phyloP scores from a whole-genome alignment of 2,797 vertebrate genomes.

The Peromyscus nudipes region DNA sequence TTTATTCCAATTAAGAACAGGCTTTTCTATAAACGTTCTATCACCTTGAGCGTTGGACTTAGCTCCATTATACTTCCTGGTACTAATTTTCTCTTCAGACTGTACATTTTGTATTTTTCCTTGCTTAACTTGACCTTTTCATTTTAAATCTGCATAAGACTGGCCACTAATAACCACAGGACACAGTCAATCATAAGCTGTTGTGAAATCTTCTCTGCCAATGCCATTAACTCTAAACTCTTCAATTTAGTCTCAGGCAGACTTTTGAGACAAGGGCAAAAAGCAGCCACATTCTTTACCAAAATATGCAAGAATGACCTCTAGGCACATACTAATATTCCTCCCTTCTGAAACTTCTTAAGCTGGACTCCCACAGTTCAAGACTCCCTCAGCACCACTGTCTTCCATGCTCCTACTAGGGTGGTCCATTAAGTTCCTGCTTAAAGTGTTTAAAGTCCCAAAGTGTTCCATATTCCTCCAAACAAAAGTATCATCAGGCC shows the following conservation, averaged over 20 bases:
- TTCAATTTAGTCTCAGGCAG: neutral
- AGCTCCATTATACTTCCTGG: no score
- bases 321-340: neutral
- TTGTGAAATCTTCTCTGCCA: no score
- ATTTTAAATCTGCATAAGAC: no score
- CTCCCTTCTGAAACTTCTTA: neutral
- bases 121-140: no score
- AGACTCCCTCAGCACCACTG: neutral
- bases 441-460: neutral
- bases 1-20: no score
- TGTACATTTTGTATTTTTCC: no score
- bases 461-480: neutral
- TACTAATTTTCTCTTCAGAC: no score
- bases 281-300: neutral
- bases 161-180: no score
- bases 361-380: neutral
- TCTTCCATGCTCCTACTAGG: neutral
- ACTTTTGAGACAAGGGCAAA: neutral
- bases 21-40: no score
- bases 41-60: no score
- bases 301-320: neutral
- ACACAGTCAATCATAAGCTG: no score
- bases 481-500: neutral
- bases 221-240: neutral
- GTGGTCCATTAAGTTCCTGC: neutral